Evolutionary conservation across 2,797 vertebrate species (phyloP).

Genomic region (Semotilus atromaculatus): DNA sequence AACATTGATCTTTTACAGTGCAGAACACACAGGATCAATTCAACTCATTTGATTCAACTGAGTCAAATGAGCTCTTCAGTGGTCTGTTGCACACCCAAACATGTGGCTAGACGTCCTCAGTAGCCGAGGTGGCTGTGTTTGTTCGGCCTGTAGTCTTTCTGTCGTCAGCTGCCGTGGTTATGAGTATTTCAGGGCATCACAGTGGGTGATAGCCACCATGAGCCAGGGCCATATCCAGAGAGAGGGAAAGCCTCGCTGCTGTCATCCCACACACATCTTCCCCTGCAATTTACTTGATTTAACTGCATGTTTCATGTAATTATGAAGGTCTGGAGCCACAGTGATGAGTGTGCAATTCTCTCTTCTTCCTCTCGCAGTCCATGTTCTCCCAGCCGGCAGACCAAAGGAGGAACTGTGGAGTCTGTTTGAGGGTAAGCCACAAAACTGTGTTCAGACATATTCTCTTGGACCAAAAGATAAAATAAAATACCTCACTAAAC

Average conservation of each 20-base stretch:
- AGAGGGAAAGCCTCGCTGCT: slow-evolving; percentile 58
- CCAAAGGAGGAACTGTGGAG: slow-evolving; percentile 78
- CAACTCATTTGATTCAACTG: neutral
- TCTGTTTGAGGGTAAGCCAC: slow-evolving; percentile 80
- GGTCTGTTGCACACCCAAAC: neutral
- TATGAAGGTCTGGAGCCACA: slow-evolving; percentile 66
- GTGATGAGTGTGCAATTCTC: slow-evolving; percentile 68
- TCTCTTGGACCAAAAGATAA: slow-evolving; percentile 13
- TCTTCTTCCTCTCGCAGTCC: slow-evolving; percentile 69
- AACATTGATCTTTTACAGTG: too few relatives aligned
- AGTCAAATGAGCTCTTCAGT: neutral
- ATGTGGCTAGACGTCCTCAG: neutral
- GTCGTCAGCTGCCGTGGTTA: slow-evolving; percentile 68
- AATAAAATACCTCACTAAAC: slow-evolving; percentile 10
- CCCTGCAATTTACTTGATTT: slow-evolving; percentile 74
- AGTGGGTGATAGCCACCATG: slow-evolving; percentile 55
- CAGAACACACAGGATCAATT: neutral
- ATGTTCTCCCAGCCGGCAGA: slow-evolving; percentile 70
- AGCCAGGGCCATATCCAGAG: slow-evolving; percentile 52
- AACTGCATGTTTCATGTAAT: slow-evolving; percentile 70
- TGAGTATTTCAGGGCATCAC: slow-evolving; percentile 68
- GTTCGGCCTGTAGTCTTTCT: slow-evolving; percentile 62
- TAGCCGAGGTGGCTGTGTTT: slow-evolving; percentile 17
- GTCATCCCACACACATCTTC: slow-evolving; percentile 57
- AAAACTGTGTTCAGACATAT: slow-evolving; percentile 16